These are phyloP conservation scores for Turnix velox DNA, from an alignment of 2,113 vertebrate genomes.

Conservation along the genomic window DNA sequence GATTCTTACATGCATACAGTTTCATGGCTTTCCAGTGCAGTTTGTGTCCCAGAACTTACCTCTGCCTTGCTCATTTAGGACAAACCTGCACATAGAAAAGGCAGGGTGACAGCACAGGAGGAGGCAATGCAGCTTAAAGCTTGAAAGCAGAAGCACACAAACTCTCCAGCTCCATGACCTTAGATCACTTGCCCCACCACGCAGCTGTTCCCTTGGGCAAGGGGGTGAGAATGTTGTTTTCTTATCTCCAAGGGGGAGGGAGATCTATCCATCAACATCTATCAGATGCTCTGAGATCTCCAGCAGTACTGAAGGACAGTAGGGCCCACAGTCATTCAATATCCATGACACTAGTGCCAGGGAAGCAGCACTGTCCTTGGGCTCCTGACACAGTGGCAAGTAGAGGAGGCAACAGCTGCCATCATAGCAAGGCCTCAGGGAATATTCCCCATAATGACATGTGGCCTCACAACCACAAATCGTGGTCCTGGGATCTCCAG, in stretches of 20 bases:
- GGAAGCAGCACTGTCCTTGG: not conserved
- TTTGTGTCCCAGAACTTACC: not conserved
- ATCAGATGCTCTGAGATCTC: not conserved
- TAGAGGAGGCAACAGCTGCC: not conserved
- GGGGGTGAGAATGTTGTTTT: not conserved
- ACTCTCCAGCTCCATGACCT: not conserved
- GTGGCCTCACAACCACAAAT: not conserved
- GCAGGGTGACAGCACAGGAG: rapidly evolving
- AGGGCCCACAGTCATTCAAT: conserved; percentile 9
- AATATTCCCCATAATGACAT: not conserved
- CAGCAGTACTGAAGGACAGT: not conserved
- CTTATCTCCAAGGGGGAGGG: not conserved
- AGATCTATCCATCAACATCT: conserved; percentile 28
- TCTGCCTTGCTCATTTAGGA: not conserved
- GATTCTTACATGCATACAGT: not conserved
- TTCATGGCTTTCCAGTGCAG: not conserved
- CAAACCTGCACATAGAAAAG: not conserved
- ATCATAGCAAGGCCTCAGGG: not conserved
- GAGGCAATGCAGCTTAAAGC: not conserved
- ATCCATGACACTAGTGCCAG: not conserved
- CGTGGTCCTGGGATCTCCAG: not conserved
- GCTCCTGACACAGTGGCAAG: not conserved
- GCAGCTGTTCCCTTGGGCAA: conserved; percentile 19
- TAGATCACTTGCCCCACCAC: rapidly evolving
- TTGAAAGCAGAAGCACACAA: not conserved